Percentiles rank a stretch among this genome's conserved stretches.
phyloP scores from a whole-genome alignment of 2,797 vertebrate species.

The Pelochelys cantorii region DNA sequence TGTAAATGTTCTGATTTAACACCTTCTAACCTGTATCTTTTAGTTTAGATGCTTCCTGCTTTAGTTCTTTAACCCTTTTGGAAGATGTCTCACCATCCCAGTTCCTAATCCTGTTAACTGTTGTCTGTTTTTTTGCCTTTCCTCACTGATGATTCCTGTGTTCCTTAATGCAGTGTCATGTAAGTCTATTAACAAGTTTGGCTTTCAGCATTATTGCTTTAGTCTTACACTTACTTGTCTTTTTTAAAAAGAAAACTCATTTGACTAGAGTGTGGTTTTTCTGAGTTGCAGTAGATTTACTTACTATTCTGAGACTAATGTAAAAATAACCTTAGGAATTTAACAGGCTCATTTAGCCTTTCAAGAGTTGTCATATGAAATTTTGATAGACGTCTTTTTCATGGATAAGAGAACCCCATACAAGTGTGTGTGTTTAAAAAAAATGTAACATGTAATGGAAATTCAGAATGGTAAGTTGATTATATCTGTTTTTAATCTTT shows the following conservation, averaged over 20 bases:
- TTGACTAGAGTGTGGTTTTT: constrained; percentile 11
- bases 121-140: constrained; percentile 87
- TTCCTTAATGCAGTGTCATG: constrained; percentile 99
- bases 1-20: constrained; percentile 68
- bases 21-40: constrained; percentile 58
- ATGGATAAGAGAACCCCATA: constrained; percentile 27
- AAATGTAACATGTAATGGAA: constrained; percentile 61
- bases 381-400: constrained; percentile 55
- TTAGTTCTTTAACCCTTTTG: constrained; percentile 62
- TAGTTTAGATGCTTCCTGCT: constrained; percentile 74
- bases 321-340: constrained; percentile 34
- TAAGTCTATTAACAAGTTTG: constrained; percentile 91
- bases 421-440: background rate
- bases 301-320: constrained; percentile 14
- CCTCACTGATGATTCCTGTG: constrained; percentile 91
- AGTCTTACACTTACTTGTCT: constrained; percentile 27
- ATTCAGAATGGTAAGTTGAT: constrained; percentile 1
- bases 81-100: constrained; percentile 71
- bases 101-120: constrained; percentile 84
- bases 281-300: constrained; percentile 10
- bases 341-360: constrained; percentile 32
- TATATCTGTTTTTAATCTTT: constrained; percentile 5
- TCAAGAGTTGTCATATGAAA: constrained; percentile 1
- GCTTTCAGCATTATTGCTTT: constrained; percentile 75
- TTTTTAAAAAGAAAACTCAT: constrained; percentile 34